Conservation (phyloP, 2,113 vertebrate genomes). For the Dunckerocampus dactyliophorus region DNA sequence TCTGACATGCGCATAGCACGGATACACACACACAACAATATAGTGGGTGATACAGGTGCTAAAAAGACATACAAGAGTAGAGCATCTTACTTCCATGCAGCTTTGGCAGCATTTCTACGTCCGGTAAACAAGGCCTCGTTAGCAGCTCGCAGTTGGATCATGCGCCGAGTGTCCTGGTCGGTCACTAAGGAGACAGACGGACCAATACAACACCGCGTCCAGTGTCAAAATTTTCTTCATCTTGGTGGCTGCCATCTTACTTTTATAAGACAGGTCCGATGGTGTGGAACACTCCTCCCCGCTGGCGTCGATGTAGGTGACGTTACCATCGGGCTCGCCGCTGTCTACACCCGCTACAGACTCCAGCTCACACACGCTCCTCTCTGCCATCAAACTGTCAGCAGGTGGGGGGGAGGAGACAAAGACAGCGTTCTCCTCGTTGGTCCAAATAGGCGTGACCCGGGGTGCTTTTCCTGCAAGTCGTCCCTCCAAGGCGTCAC, state of each 20-base stretch:
- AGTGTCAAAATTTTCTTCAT: not conserved
- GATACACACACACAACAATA: not conserved
- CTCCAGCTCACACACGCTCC: conserved; percentile 58
- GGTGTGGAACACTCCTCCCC: conserved; percentile 63
- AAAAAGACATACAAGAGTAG: not conserved
- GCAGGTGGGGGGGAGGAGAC: conserved; percentile 35
- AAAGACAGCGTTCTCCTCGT: conserved; percentile 54
- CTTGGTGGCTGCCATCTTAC: conserved; percentile 25
- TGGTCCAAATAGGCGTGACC: conserved; percentile 59
- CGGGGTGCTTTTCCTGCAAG: conserved; percentile 54
- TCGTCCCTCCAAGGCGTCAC: conserved; percentile 67
- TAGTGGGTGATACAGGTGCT: no score
- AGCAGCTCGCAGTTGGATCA: conserved; percentile 1
- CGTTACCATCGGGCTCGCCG: conserved; percentile 28
- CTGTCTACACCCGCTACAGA: conserved; percentile 39
- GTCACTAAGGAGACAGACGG: not conserved
- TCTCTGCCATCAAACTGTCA: conserved; percentile 36
- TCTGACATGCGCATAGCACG: conserved; percentile 25
- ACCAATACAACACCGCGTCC: not conserved
- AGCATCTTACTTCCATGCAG: conserved; percentile 68
- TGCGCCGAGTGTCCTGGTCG: not conserved
- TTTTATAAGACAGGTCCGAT: conserved; percentile 58
- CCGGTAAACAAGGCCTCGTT: conserved; percentile 5
- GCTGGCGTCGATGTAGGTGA: conserved; percentile 65
- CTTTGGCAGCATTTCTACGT: conserved; percentile 72